Conservation (phyloP, 1,140 invertebrate genomes). For the Cotesia glomerata region DNA sequence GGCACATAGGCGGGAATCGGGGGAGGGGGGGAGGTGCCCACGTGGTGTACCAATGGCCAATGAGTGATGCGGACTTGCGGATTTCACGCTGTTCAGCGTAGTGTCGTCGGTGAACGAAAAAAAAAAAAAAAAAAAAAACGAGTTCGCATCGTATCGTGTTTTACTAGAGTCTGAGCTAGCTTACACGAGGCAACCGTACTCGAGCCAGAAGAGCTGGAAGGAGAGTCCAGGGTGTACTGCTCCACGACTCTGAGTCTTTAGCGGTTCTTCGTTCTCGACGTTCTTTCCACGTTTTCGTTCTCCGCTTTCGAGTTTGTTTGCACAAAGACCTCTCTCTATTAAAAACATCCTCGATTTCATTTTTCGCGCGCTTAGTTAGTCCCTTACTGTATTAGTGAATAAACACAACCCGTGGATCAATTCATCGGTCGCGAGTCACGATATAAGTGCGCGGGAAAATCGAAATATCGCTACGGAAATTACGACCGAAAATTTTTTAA, state of each 20-base stretch:
- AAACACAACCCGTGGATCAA: background rate
- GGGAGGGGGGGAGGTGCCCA: constrained; percentile 42
- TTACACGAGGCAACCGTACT: constrained; percentile 36
- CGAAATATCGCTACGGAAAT: background rate
- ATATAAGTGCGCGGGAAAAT: background rate
- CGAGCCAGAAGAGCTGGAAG: constrained; percentile 35
- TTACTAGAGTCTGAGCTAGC: constrained; percentile 34
- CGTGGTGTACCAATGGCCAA: constrained; percentile 46
- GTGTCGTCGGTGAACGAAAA: constrained; percentile 27
- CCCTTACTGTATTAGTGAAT: background rate
- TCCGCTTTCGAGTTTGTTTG: background rate
- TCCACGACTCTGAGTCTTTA: constrained; percentile 31
- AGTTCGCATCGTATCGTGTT: constrained; percentile 56
- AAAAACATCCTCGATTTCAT: background rate
- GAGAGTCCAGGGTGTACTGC: constrained; percentile 38
- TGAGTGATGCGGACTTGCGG: constrained; percentile 34
- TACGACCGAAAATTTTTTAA: no score
- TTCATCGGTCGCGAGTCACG: background rate
- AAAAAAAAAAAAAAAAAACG: constrained; percentile 44
- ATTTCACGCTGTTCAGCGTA: constrained; percentile 14
- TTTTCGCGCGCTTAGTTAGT: background rate
- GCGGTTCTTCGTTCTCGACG: constrained; percentile 2
- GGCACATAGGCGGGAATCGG: constrained; percentile 42
- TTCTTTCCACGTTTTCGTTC: constrained; percentile 9
- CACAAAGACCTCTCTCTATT: background rate